These are phyloP conservation scores for Morelia viridis DNA, from an alignment of 2,797 vertebrate genomes.

Conservation along the genomic window DNA sequence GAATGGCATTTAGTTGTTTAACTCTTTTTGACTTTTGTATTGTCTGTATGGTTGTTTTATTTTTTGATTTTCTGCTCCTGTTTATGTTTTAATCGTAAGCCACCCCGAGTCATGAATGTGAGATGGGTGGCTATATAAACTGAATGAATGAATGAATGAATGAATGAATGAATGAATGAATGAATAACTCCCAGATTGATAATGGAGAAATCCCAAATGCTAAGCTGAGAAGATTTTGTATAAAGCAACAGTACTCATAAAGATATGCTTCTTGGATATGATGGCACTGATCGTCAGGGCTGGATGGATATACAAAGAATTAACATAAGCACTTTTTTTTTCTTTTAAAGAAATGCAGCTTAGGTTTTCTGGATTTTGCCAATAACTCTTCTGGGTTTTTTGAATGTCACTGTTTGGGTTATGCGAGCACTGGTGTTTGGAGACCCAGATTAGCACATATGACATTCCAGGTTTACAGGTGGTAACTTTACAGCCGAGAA, in stretches of 20 bases:
- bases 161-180: too few relatives aligned
- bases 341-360: neutral
- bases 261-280: neutral
- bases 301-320: neutral
- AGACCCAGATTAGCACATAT: neutral
- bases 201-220: neutral
- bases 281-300: neutral
- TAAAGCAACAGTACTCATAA: neutral
- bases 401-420: neutral
- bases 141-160: neutral
- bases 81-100: neutral
- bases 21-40: neutral
- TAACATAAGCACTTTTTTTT: neutral
- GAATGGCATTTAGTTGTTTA: neutral
- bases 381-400: neutral
- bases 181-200: neutral
- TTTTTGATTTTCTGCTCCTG: neutral
- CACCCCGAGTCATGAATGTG: neutral
- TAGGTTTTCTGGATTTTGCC: neutral
- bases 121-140: neutral
- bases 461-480: neutral
- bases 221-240: neutral
- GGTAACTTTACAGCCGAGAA: neutral
- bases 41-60: neutral
- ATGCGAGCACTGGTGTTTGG: neutral